Evolutionary conservation across 1,140 invertebrate genomes (phyloP).

Genomic region (Rhynchophorus ferrugineus): DNA sequence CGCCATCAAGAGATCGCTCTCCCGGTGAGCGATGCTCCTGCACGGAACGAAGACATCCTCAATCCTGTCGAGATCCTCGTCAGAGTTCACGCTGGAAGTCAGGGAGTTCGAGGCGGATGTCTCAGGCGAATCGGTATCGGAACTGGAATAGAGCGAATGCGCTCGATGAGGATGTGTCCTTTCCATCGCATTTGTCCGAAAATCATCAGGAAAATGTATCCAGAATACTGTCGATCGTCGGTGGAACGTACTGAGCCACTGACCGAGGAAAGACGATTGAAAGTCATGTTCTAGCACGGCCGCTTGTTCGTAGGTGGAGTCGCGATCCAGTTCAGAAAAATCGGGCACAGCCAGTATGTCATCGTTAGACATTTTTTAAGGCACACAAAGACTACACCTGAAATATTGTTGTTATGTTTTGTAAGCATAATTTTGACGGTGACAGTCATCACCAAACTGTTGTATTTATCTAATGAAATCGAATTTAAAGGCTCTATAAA

Average conservation of each 20-base stretch:
- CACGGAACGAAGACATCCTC: constrained; percentile 28
- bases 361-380: background rate
- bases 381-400: background rate
- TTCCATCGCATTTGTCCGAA: constrained; percentile 6
- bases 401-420: background rate
- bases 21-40: constrained; percentile 37
- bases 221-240: constrained; percentile 33
- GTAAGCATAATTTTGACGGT: background rate
- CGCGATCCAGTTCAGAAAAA: background rate
- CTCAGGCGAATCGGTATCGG: too few relatives aligned
- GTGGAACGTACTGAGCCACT: constrained; percentile 36
- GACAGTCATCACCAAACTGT: too few relatives aligned
- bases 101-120: constrained; percentile 9
- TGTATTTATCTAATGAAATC: too few relatives aligned
- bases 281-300: constrained; percentile 6
- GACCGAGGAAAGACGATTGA: constrained; percentile 19
- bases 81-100: constrained; percentile 13
- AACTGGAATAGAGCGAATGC: constrained; percentile 30
- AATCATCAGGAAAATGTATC: constrained; percentile 31
- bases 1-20: constrained; percentile 36
- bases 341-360: background rate
- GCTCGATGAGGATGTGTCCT: constrained; percentile 21
- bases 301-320: background rate
- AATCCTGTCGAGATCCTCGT: constrained; percentile 13
- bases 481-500: too few relatives aligned